Evolutionary conservation across 64 coral and sea anemone genomes (phyloP), one percentile per base, ranked within the genome.

Genomic region (Catalaphyllia jardinei): DNA sequence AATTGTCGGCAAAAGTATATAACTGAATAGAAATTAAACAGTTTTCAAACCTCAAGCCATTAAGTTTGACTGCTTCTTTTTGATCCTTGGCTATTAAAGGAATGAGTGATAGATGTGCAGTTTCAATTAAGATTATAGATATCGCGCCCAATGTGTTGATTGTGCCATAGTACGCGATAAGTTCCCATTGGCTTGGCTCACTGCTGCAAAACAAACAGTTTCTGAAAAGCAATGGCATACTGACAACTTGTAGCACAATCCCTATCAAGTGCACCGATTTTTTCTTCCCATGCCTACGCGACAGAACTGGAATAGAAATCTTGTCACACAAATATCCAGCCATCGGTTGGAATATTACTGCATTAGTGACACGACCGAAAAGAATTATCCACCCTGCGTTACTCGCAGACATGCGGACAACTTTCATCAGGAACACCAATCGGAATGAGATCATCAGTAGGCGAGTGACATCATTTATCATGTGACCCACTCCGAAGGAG

Each of bases 231-330:
- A 88, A 51, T 62, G 86, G 73, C 33, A 88, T 46, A 63, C 25
- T 25, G 16, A 76, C 28, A 35, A 22, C 59, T 76, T 31, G 30
- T 10, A 75, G 13, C 24, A 75, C 6, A 8, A 9, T 31, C 15
- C 86, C 86, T 22, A 88, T 28, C 51, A 88, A 35, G 20, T 88
- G 86, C 86, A 72, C 76, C 11, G 86, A 60, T 52, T 76, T 88
- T 33, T 67, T 54, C 31, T 63, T 88, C 29, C 86, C 86, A 42
- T 73, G 69, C 46, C 13, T 31, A 12, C 17, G 71, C 19, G 71
- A 74, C 51, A 88, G 51, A 11, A 88, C 28, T 31, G 86, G 86
- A 60, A 76, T 60, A 16, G 59, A 10, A 8, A 88, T 19, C 19
- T 52, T 75, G 28, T 88, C 86, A 12, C 72, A 60, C 17, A 74